Base-by-base conservation (phyloP, 2,113 vertebrate species). In the Psophia crepitans region DNA sequence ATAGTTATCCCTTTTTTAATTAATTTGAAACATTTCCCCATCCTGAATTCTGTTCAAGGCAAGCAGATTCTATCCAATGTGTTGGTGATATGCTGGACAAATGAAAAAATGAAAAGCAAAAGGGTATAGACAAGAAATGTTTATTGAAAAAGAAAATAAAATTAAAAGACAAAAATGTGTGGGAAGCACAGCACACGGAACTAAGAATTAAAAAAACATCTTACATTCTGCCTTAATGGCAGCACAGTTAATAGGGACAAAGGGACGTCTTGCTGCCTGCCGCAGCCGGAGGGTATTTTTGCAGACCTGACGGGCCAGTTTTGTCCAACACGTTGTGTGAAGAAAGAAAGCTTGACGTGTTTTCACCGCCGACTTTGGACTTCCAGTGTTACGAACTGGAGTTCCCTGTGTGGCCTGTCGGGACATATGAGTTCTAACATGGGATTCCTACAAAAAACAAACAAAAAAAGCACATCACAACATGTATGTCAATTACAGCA, bases 191-290 rank as follows among this genome's bases (percentile, higher is more conserved):
- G 97, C 97, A 98, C 96, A 97, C 97, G 98, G 98, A 99, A 98
- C 99, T 99, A 99, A 98, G 99, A 99, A 99, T 99, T 99, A 98
- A 99, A 99, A 97, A 99, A 99, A 98, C 99, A 98, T 99, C 99
- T 99, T 99, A 99, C 99, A 99, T 99, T 99, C 99, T 99, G 99
- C 99, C 99, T 99, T 99, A 99, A 99, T 98, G 99, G 99, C 99
- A 98, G 99, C 99, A 99, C 99, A 99, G 99, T 99, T 99, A 99
- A 99, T 99, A 98, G 99, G 99, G 98, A 99, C 98, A 99, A 99
- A 99, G 93, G 99, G 99, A 95, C 99, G 99, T 98, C 99, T 99
- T 30, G 99, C 99, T 80, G 99, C 99, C 87, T 99, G 99, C 98
- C 99, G 99, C 99, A 99, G 98, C 98, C 98, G 99, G 96, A 99